These are phyloP conservation scores for Microctenopoma stevenorrisi DNA, from an alignment of 2,797 vertebrate species.

Conservation along the genomic window DNA sequence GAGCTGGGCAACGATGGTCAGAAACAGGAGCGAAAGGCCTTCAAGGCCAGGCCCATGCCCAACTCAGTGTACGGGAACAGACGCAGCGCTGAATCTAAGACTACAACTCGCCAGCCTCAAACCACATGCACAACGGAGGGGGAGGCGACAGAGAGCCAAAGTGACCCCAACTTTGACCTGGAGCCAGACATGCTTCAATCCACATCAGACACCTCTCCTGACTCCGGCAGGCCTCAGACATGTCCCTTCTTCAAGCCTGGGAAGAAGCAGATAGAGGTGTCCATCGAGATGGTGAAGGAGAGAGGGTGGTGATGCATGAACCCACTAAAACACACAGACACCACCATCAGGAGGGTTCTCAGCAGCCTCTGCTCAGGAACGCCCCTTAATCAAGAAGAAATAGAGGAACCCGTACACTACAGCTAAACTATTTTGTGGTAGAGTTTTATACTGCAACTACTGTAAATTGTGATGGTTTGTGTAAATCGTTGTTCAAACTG, in stretches of 20 bases:
- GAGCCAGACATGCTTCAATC: constrained; percentile 32
- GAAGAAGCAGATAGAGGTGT: constrained; percentile 73
- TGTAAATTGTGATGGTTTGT: background rate
- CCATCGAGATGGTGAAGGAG: constrained; percentile 71
- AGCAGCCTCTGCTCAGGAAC: constrained; percentile 1
- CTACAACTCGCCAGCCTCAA: background rate
- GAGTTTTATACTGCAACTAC: background rate
- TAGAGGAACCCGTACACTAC: background rate
- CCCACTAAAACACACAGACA: constrained; percentile 9
- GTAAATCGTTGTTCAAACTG: background rate
- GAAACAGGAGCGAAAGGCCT: constrained; percentile 74
- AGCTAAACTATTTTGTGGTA: background rate
- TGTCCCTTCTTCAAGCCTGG: constrained; percentile 27
- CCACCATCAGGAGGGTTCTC: constrained; percentile 14
- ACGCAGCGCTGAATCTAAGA: constrained; percentile 55
- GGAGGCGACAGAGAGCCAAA: constrained; percentile 33
- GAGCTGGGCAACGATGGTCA: constrained; percentile 75
- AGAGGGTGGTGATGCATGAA: constrained; percentile 45
- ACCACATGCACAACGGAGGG: constrained; percentile 35
- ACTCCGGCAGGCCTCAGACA: constrained; percentile 26
- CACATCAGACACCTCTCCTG: constrained; percentile 6
- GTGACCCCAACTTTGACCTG: constrained; percentile 38
- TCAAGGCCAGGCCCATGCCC: constrained; percentile 90
- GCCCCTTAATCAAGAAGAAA: constrained; percentile 2
- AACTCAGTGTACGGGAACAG: constrained; percentile 66